A percentile compares a stretch with the other conserved stretches of the same genome.
phyloP scores from a whole-genome alignment of 2,888 invertebrate species.

The Drosophila histrio region DNA sequence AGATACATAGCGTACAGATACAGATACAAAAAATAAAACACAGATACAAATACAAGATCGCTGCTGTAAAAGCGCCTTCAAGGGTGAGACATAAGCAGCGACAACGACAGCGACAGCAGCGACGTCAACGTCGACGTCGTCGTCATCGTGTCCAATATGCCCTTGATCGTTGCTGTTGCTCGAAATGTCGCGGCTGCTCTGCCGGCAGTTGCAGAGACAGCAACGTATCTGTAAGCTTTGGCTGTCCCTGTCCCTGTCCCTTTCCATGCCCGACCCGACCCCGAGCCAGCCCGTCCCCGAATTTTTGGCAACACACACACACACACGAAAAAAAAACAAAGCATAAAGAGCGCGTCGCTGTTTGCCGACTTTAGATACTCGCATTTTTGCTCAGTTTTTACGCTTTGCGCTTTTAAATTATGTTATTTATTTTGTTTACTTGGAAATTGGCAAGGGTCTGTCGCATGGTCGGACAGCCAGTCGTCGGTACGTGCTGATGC shows the following conservation, averaged over 20 bases:
- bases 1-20: conserved; percentile 47
- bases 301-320: conserved; percentile 68
- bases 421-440: conserved; percentile 74
- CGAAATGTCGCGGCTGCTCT: conserved; percentile 59
- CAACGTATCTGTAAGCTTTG: conserved; percentile 65
- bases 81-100: conserved; percentile 64
- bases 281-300: conserved; percentile 22
- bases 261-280: conserved; percentile 24
- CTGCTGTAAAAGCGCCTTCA: conserved; percentile 73
- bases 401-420: conserved; percentile 53
- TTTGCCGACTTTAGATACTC: conserved; percentile 39
- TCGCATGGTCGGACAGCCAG: conserved; percentile 42
- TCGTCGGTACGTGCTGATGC: conserved; percentile 42
- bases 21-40: conserved; percentile 25
- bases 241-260: conserved; percentile 40
- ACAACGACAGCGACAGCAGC: conserved; percentile 22
- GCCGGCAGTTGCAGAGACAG: conserved; percentile 6
- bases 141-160: conserved; percentile 77
- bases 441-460: conserved; percentile 62
- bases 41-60: conserved; percentile 31
- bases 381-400: conserved; percentile 56
- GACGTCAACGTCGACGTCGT: conserved; percentile 26
- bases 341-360: conserved; percentile 44
- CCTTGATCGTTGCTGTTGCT: conserved; percentile 74
- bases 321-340: conserved; percentile 24